Percentiles rank a stretch among this genome's conserved stretches.
These are phyloP conservation scores for Mesocentrotus franciscanus DNA, from an alignment of 53 echinoderm and acorn worm genomes.

Conservation along the genomic window DNA sequence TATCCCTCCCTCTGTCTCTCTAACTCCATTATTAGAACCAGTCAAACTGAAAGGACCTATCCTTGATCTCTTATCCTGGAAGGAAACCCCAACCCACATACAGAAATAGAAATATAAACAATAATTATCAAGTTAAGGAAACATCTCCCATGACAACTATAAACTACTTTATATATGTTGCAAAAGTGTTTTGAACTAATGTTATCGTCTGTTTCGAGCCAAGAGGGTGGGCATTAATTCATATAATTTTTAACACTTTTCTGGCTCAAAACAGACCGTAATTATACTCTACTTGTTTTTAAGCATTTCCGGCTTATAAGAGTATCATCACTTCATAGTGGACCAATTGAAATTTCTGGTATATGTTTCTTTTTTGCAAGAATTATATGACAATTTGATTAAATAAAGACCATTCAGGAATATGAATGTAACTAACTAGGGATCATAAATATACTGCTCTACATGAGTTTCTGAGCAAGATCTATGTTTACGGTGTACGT, in stretches of 20 bases:
- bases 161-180: neutral
- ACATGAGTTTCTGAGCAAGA: too few relatives aligned
- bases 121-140: neutral
- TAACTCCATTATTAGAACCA: neutral
- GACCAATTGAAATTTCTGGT: too few relatives aligned
- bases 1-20: neutral
- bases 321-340: neutral
- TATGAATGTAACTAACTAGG: too few relatives aligned
- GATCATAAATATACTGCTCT: too few relatives aligned
- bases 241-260: too few relatives aligned
- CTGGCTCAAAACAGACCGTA: too few relatives aligned
- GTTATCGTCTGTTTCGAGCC: too few relatives aligned
- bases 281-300: neutral
- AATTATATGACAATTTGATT: too few relatives aligned
- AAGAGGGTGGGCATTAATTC: too few relatives aligned
- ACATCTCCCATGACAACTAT: neutral
- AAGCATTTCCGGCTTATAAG: neutral
- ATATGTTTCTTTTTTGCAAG: too few relatives aligned
- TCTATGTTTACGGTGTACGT: too few relatives aligned
- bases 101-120: neutral
- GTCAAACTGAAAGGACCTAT: neutral
- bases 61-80: neutral
- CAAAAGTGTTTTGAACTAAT: neutral
- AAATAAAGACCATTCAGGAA: too few relatives aligned
- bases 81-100: slow-evolving; percentile 18